Evolutionary conservation across 2,888 invertebrate genomes (phyloP).

Genomic region (Eucriotettix oculatus): DNA sequence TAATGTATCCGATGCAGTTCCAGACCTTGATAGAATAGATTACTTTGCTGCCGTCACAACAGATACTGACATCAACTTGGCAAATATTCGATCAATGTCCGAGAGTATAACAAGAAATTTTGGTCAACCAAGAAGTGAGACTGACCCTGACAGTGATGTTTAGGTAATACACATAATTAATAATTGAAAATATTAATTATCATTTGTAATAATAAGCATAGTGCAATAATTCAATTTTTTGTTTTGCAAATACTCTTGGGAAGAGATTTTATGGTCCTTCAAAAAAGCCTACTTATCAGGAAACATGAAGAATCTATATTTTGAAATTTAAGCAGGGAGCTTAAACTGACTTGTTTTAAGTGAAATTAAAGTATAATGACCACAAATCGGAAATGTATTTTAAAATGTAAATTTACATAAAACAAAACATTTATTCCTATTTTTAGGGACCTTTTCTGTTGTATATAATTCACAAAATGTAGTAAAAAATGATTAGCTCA

Average conservation of each 20-base stretch:
- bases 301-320: too few relatives aligned
- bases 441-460: too few relatives aligned
- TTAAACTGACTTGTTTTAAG: background rate
- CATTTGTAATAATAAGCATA: too few relatives aligned
- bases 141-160: conserved; percentile 49
- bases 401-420: background rate
- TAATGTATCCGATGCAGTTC: conserved; percentile 8
- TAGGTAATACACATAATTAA: background rate
- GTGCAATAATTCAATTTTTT: too few relatives aligned
- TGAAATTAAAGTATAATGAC: background rate
- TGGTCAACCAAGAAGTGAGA: conserved; percentile 48
- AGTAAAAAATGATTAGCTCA: background rate
- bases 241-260: too few relatives aligned
- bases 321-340: too few relatives aligned
- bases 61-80: conserved; percentile 42
- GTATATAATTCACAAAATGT: background rate
- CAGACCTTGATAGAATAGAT: conserved; percentile 12
- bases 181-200: too few relatives aligned
- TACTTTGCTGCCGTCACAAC: conserved; percentile 19
- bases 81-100: conserved; percentile 57
- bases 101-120: conserved; percentile 62
- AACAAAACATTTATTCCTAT: too few relatives aligned
- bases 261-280: too few relatives aligned
- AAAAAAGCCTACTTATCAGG: too few relatives aligned
- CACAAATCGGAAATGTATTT: too few relatives aligned